Base-by-base conservation (phyloP, 2,888 invertebrate species). In the Acleris holmiana region DNA sequence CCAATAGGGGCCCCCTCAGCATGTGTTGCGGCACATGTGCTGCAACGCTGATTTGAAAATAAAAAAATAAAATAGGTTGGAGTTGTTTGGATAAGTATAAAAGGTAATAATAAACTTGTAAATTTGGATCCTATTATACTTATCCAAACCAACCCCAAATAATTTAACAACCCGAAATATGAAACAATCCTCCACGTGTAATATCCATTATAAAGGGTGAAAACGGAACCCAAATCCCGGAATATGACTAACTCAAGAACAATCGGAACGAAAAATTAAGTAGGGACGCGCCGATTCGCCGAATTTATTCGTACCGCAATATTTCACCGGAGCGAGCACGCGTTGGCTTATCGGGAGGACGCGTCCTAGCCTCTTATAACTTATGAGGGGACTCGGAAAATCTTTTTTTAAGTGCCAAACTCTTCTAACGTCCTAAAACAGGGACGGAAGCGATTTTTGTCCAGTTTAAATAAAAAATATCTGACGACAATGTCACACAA, bases 351-450 rank as follows among this genome's bases (percentile, higher is more conserved):
- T 65, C 65, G 65, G 55, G 23, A 40, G 13, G 54, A 19, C 55
- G 65, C 60, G 54, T 60, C 65, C 65, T 65, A 65, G 60, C 65
- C 65, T 65, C 65, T 65, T 65, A 60, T 65, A 65, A 65, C 65
- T 65, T 65, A 65, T 65, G 65, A 60, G 65, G 65, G 59, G 58
- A 58, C 63, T 25, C 58, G 58, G 58, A 29, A 65, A 65, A 65
- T 65, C 65, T 65, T 65, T 65, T 65, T 65, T 65, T 65, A 65
- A 65, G 65, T 65, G 65, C 65, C 60, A 50, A 59, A 60, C 60
- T 55, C 59, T 55, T 49, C 21, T 55, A 17, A 7, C 25, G 59
- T 54, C 50, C 15, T 21, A 54, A 59, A 10, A 18, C 6, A 18
- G 6, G 53, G 19, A 10, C 21, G 58, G 10, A 2, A 51, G 63